Evolutionary conservation across 2,888 invertebrate species (phyloP).

Genomic region (Luffia ferchaultella): DNA sequence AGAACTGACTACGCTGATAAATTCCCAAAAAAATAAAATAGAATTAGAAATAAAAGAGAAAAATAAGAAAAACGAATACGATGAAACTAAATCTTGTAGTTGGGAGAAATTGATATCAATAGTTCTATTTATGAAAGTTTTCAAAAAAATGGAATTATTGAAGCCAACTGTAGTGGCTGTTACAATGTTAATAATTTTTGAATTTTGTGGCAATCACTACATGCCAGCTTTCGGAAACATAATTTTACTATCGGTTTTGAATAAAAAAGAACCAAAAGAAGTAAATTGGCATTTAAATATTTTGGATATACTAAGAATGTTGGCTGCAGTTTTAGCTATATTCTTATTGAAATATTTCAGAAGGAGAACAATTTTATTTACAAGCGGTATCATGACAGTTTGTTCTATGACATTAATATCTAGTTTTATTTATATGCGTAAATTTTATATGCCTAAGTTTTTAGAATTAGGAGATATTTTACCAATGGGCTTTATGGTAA

Average conservation of each 20-base stretch:
- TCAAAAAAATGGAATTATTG: slow-evolving; percentile 54
- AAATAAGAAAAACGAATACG: slow-evolving; percentile 18
- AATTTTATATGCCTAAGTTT: slow-evolving; percentile 32
- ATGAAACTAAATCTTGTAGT: not conserved
- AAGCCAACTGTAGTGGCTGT: slow-evolving; percentile 54
- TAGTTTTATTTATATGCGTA: slow-evolving; percentile 43
- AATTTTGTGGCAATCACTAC: slow-evolving; percentile 57
- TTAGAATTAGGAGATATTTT: slow-evolving; percentile 36
- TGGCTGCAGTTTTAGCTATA: slow-evolving; percentile 67
- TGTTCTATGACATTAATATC: slow-evolving; percentile 41
- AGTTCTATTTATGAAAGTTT: slow-evolving; percentile 33
- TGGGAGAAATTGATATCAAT: not conserved
- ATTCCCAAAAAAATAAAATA: slow-evolving; percentile 29
- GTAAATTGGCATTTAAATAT: slow-evolving; percentile 68
- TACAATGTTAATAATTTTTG: slow-evolving; percentile 53
- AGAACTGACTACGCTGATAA: slow-evolving; percentile 47
- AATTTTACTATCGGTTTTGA: slow-evolving; percentile 44
- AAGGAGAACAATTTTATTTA: slow-evolving; percentile 45
- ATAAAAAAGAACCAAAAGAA: slow-evolving; percentile 36
- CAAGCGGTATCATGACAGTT: slow-evolving; percentile 47
- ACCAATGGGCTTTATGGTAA: slow-evolving; percentile 46
- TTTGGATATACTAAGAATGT: slow-evolving; percentile 69
- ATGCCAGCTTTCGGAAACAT: slow-evolving; percentile 51
- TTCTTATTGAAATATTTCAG: slow-evolving; percentile 46
- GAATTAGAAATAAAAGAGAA: slow-evolving; percentile 23